Evolutionary conservation across 2,113 vertebrate species (phyloP), one percentile per base, ranked within the genome.

Genomic region (Pungitius pungitius): DNA sequence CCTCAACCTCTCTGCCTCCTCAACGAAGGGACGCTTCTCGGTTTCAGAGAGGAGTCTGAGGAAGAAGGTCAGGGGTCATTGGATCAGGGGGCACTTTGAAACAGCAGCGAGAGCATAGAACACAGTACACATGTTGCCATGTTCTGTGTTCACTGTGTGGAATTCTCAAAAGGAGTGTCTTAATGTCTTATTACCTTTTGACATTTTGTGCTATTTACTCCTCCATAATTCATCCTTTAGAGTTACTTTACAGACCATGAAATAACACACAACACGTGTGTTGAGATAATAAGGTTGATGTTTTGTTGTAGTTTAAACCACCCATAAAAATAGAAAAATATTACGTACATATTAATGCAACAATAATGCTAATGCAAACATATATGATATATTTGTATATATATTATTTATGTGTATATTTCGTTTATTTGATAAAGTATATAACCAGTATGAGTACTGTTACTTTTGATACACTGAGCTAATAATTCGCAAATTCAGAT

Each of bases 21-120:
- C 94, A 37, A 97, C 92, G 11, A 98, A 98, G 2, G 96, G 96
- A 42, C 95, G 93, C 65, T 97, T 97, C 90, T 98, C 96, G 0
- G 83, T 94, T 69, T 97, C 96, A 0, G 95, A 96, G 42, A 97
- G 76, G 74, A 98, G 91, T 27, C 96, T 98, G 87, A 22, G 17
- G 58, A 55, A 3, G n/a, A 49, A 20, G 66, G 35, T 30, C 2
- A 57, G 1, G 39, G 9, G n/a, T 35, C 33, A 43, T n/a, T 24
- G 33, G 33, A 56, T 2, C 18, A n/a, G 14, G 27, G 17, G 12
- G 39, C 22, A 10, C 22, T 18, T 61, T 42, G 18, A 33, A 39
- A 66, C 9, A 52, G 14, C 11, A 56, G 22, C 47, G 43, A 24
- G 22, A 18, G 6, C 20, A 37, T 15, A 40, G 5, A 6, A 26